Percentiles rank a stretch among this genome's conserved stretches.
Evolutionary conservation across 2,888 invertebrate genomes (phyloP).

Genomic region (Ophioninae sp.): DNA sequence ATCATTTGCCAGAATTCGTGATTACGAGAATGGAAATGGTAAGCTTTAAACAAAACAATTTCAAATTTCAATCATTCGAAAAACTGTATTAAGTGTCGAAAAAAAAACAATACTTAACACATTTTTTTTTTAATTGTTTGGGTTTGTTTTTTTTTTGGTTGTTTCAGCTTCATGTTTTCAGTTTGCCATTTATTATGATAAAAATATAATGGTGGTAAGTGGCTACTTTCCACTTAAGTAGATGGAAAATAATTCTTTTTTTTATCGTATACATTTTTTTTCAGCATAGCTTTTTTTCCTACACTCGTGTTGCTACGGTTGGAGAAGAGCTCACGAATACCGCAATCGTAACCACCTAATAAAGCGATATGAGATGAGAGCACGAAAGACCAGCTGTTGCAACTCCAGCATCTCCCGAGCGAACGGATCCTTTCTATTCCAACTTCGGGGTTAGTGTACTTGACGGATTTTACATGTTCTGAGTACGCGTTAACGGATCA

Average conservation of each 20-base stretch:
- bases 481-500: conserved; percentile 32
- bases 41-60: background rate
- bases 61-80: too few species aligned
- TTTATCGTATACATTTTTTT: background rate
- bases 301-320: background rate
- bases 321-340: background rate
- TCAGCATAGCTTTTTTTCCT: background rate
- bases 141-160: too few species aligned
- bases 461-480: conserved; percentile 27
- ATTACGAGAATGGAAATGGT: background rate
- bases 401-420: conserved; percentile 19
- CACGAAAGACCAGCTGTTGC: conserved; percentile 28
- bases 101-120: too few species aligned
- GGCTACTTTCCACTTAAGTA: background rate
- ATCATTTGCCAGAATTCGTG: background rate
- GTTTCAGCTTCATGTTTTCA: too few species aligned
- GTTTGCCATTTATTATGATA: too few species aligned
- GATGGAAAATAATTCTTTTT: background rate
- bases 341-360: conserved; percentile 21
- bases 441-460: conserved; percentile 40
- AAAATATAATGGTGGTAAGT: too few species aligned
- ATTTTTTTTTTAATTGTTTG: too few species aligned
- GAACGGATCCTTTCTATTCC: conserved; percentile 44
- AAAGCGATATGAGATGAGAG: background rate
- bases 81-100: too few species aligned